Percentiles rank a stretch among this genome's conserved stretches.
These are phyloP conservation scores for Pogonognathellus flavescens DNA, from an alignment of 1,140 invertebrate genomes.

Conservation along the genomic window DNA sequence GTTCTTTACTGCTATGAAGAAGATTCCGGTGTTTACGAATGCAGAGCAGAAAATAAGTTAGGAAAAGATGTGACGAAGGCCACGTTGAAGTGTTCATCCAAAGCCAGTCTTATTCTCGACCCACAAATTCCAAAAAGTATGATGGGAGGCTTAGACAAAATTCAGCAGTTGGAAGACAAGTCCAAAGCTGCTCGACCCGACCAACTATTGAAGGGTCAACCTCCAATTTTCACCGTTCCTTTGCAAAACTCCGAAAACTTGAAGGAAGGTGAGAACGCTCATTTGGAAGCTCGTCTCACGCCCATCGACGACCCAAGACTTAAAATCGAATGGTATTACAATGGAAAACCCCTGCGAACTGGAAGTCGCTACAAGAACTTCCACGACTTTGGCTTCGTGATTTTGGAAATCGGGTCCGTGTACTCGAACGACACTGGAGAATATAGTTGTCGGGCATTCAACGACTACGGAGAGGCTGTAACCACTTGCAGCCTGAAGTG, in stretches of 20 bases:
- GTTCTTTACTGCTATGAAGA: slow-evolving; percentile 97
- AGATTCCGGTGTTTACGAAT: slow-evolving; percentile 94
- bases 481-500: slow-evolving; percentile 92
- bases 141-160: slow-evolving; percentile 92
- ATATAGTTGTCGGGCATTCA: slow-evolving; percentile 88
- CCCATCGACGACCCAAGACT: slow-evolving; percentile 95
- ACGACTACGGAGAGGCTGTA: slow-evolving; percentile 88
- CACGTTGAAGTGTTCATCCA: slow-evolving; percentile 87
- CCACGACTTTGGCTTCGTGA: slow-evolving; percentile 95
- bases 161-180: slow-evolving; percentile 91
- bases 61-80: slow-evolving; percentile 91
- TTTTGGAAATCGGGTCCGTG: slow-evolving; percentile 93
- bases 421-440: slow-evolving; percentile 95
- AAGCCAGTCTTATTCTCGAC: slow-evolving; percentile 92
- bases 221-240: slow-evolving; percentile 91
- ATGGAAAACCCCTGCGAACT: slow-evolving; percentile 89
- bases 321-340: slow-evolving; percentile 96
- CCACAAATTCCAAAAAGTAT: slow-evolving; percentile 95
- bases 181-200: slow-evolving; percentile 78
- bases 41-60: slow-evolving; percentile 90
- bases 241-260: slow-evolving; percentile 87
- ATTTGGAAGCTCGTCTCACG: slow-evolving; percentile 93
- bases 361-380: slow-evolving; percentile 90
- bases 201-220: slow-evolving; percentile 83
- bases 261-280: slow-evolving; percentile 90